These are phyloP conservation scores for Microcebus lehilahytsara DNA, from an alignment of 2,113 vertebrate genomes.

Conservation along the genomic window DNA sequence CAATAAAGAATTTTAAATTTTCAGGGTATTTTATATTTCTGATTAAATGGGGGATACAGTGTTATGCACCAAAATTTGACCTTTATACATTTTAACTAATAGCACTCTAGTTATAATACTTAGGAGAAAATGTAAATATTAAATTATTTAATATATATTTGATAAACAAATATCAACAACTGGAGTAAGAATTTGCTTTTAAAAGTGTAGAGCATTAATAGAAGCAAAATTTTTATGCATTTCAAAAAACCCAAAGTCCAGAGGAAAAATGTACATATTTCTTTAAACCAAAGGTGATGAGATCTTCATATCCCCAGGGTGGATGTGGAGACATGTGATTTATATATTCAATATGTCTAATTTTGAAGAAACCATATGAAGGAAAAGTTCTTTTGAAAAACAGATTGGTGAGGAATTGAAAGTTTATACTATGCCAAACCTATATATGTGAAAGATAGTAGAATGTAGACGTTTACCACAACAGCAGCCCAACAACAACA, in stretches of 20 bases:
- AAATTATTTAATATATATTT: background rate
- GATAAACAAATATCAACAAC: background rate
- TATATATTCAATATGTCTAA: background rate
- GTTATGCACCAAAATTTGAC: background rate
- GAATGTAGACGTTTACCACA: background rate
- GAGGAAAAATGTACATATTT: background rate
- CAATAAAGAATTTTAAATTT: background rate
- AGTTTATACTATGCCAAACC: background rate
- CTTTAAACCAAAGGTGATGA: background rate
- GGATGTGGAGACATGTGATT: background rate
- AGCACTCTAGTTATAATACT: background rate
- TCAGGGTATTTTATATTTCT: background rate
- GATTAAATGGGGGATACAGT: background rate
- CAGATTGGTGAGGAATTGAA: background rate
- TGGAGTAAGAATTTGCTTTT: background rate
- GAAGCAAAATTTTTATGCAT: background rate
- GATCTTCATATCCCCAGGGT: background rate
- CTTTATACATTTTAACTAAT: background rate
- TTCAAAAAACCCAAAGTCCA: background rate
- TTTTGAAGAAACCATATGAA: background rate
- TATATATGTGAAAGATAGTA: background rate
- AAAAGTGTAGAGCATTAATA: background rate
- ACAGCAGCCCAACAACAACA: background rate
- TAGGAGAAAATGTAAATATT: background rate
- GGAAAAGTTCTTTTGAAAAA: background rate